phyloP scores from a whole-genome alignment of 2,888 invertebrate genomes.

The Serripes groenlandicus region DNA sequence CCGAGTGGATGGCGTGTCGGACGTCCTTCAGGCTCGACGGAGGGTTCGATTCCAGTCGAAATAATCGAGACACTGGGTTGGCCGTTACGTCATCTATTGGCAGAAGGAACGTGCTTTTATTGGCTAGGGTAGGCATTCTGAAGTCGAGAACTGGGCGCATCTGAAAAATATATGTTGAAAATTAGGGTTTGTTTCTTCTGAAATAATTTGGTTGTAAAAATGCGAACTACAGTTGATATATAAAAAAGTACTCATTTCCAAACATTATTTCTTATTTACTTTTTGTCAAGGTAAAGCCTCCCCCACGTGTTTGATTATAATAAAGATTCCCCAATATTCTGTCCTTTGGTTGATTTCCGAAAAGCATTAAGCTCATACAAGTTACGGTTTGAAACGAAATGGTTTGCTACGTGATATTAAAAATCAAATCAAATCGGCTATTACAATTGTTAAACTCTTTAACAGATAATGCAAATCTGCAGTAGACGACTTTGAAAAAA shows the following conservation, averaged over 20 bases:
- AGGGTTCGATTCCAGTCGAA: slow-evolving; percentile 69
- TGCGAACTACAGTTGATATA: neutral
- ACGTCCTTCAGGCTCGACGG: slow-evolving; percentile 76
- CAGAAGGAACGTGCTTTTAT: slow-evolving; percentile 72
- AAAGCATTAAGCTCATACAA: too few relatives aligned
- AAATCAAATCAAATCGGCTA: too few relatives aligned
- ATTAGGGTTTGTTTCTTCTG: neutral
- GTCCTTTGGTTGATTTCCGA: too few relatives aligned
- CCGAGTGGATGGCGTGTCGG: slow-evolving; percentile 67
- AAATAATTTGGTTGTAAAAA: neutral
- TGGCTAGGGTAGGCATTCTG: slow-evolving; percentile 80
- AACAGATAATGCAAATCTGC: too few relatives aligned
- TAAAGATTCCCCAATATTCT: too few relatives aligned
- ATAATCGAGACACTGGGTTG: slow-evolving; percentile 57
- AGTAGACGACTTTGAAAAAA: too few relatives aligned
- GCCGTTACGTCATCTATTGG: slow-evolving; percentile 64
- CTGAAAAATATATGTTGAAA: slow-evolving; percentile 64
- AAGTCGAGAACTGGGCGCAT: slow-evolving; percentile 78
- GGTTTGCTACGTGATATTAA: too few relatives aligned
- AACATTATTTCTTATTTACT: neutral
- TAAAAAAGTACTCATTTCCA: neutral
- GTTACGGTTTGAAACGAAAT: too few relatives aligned
- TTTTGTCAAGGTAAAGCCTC: too few relatives aligned
- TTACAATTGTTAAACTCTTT: too few relatives aligned
- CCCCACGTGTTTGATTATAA: too few relatives aligned